Evolutionary conservation across 2,113 vertebrate genomes (phyloP).

Genomic region (Gnathonemus longibarbis): DNA sequence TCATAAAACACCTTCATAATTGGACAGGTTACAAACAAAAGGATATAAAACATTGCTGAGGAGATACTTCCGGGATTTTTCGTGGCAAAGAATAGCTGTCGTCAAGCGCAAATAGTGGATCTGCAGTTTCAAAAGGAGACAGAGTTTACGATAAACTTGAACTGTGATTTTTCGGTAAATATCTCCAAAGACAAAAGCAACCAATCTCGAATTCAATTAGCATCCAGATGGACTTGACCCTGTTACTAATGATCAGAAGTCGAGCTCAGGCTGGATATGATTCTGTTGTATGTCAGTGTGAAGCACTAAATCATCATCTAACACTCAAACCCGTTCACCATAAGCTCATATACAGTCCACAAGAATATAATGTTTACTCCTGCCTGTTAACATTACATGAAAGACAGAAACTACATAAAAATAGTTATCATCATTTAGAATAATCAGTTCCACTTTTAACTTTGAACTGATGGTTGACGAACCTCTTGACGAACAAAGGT

Average conservation of each 20-base stretch:
- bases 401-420: not conserved
- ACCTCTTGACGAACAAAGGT: not conserved
- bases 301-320: not conserved
- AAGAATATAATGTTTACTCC: not conserved
- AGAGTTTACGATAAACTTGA: not conserved
- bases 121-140: slow-evolving; percentile 50
- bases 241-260: not conserved
- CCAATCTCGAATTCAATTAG: not conserved
- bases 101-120: slow-evolving; percentile 91
- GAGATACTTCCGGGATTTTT: slow-evolving; percentile 90
- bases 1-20: not conserved
- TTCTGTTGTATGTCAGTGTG: not conserved
- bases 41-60: slow-evolving; percentile 97
- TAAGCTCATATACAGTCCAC: not conserved
- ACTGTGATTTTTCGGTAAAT: not conserved
- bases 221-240: not conserved
- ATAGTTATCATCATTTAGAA: not conserved
- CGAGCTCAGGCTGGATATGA: not conserved
- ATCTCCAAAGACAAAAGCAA: not conserved
- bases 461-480: not conserved
- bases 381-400: not conserved
- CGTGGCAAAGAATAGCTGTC: slow-evolving; percentile 82
- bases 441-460: not conserved
- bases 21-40: slow-evolving; percentile 29
- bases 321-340: not conserved